A percentile compares a stretch with the other conserved stretches of the same genome.
Evolutionary conservation across 2,113 vertebrate species (phyloP).

Genomic region (Leucoraja erinaceus): DNA sequence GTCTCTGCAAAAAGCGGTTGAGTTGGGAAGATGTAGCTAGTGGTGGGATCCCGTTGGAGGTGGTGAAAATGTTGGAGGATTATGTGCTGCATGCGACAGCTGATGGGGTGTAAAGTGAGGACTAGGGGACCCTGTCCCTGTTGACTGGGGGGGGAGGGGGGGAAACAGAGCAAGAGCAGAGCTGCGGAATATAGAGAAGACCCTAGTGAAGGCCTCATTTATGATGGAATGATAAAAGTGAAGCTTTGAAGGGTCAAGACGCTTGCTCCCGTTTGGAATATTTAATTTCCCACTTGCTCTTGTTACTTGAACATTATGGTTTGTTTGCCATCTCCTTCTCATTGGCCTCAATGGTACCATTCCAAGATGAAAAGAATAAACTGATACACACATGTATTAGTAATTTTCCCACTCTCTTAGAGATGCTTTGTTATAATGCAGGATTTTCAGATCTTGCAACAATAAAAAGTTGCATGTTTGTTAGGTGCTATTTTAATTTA

Average conservation of each 20-base stretch:
- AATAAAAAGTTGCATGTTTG: neutral
- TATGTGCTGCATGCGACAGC: too few relatives aligned
- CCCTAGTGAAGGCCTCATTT: too few relatives aligned
- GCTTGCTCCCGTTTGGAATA: neutral
- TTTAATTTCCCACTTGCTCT: neutral
- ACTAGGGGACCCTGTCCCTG: too few relatives aligned
- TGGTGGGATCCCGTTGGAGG: too few relatives aligned
- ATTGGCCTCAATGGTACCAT: neutral
- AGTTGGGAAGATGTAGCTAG: too few relatives aligned
- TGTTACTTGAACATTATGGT: neutral
- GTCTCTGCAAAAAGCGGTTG: too few relatives aligned
- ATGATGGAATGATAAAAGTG: too few relatives aligned
- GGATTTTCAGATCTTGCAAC: neutral
- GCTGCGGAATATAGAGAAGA: too few relatives aligned
- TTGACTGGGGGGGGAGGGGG: too few relatives aligned
- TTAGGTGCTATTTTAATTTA: neutral
- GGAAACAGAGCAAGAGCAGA: too few relatives aligned
- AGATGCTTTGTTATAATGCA: neutral
- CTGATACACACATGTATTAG: neutral
- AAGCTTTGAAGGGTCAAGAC: neutral
- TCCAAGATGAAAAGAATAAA: neutral
- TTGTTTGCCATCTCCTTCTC: neutral
- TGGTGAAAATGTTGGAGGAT: too few relatives aligned
- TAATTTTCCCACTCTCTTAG: neutral
- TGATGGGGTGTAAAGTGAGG: too few relatives aligned